Conservation (phyloP, 1,140 invertebrate genomes). For the Drosophila dunni region DNA sequence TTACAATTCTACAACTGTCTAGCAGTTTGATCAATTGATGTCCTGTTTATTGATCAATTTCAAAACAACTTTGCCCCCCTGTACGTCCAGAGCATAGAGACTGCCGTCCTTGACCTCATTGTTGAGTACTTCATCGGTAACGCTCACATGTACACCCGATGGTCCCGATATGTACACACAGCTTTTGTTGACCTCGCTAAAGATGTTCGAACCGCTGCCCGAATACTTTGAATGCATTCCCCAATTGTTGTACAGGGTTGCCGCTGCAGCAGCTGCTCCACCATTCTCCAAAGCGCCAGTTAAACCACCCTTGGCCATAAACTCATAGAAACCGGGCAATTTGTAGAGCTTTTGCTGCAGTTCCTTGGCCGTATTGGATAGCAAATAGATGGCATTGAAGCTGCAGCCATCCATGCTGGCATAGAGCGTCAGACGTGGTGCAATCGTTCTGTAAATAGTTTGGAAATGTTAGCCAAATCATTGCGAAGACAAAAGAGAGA, state of each 20-base stretch:
- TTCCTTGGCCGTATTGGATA: constrained; percentile 88
- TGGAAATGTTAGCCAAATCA: too few species aligned
- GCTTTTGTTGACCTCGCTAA: constrained; percentile 78
- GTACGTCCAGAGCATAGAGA: constrained; percentile 87
- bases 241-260: constrained; percentile 71
- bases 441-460: constrained; percentile 87
- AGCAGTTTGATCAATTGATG: constrained; percentile 47
- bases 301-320: constrained; percentile 64
- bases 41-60: constrained; percentile 83
- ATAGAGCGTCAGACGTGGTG: constrained; percentile 92
- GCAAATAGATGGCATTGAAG: constrained; percentile 93
- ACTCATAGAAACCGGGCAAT: constrained; percentile 81
- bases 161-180: constrained; percentile 90
- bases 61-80: constrained; percentile 81
- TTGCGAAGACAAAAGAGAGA: not conserved
- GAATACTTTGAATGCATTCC: constrained; percentile 84
- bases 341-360: constrained; percentile 88
- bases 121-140: constrained; percentile 90
- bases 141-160: constrained; percentile 89
- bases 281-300: constrained; percentile 60
- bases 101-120: constrained; percentile 88
- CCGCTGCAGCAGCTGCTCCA: constrained; percentile 38
- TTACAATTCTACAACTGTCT: constrained; percentile 32
- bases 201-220: constrained; percentile 83
- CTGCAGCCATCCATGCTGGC: constrained; percentile 89